phyloP scores from a whole-genome alignment of 2,888 invertebrate genomes.

The Eilema sororculum region DNA sequence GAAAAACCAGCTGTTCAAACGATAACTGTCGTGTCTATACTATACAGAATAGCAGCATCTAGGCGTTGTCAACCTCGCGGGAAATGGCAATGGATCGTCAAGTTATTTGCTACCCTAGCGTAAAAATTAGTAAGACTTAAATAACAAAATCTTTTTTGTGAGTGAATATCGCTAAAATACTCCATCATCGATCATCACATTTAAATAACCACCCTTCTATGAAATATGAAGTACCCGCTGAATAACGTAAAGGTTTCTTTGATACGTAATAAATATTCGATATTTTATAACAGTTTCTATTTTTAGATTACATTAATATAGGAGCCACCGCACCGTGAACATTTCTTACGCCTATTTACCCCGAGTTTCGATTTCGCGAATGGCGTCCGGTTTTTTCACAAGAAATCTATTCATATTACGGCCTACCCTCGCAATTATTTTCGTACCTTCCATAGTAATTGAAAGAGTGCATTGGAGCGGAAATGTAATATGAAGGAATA shows the following conservation, averaged over 20 bases:
- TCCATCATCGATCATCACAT: too few species aligned
- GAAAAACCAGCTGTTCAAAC: too few species aligned
- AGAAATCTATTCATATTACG: conserved; percentile 4
- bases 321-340: neutral
- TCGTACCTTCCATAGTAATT: conserved; percentile 6
- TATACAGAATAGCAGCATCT: too few species aligned
- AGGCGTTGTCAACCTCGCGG: too few species aligned
- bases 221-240: neutral
- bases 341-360: conserved; percentile 1
- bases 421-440: neutral
- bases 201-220: neutral
- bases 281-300: neutral
- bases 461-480: conserved; percentile 1
- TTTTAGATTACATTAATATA: conserved; percentile 2
- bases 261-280: neutral
- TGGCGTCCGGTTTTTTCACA: neutral
- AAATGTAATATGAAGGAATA: neutral
- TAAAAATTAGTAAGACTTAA: too few species aligned
- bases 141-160: too few species aligned
- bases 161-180: too few species aligned
- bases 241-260: neutral
- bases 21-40: too few species aligned
- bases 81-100: too few species aligned
- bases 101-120: too few species aligned
- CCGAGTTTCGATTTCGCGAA: neutral